Evolutionary conservation across 2,113 vertebrate species (phyloP).

Genomic region (Aleadryas rufinucha): DNA sequence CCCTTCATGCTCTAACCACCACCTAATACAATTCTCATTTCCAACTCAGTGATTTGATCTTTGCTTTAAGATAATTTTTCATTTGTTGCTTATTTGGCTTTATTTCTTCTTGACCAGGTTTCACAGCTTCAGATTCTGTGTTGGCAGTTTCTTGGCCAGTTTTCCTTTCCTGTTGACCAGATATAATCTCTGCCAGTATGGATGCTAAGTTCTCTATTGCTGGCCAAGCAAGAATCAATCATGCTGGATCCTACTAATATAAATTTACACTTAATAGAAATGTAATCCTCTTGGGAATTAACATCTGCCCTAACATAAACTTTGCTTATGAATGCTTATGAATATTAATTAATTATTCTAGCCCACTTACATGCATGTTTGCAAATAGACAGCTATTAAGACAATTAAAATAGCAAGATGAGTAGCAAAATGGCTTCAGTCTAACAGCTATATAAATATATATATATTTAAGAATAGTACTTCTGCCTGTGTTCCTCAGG

Average conservation of each 20-base stretch:
- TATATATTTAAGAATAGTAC: background rate
- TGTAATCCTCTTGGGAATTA: background rate
- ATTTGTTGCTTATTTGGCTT: constrained; percentile 64
- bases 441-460: background rate
- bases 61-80: constrained; percentile 56
- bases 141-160: constrained; percentile 62
- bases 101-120: constrained; percentile 60
- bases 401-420: background rate
- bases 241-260: background rate
- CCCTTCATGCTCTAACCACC: background rate
- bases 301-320: background rate
- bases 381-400: background rate
- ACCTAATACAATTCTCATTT: background rate
- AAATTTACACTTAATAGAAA: constrained; percentile 4
- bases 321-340: background rate
- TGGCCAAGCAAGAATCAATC: constrained; percentile 51
- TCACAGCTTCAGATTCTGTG: constrained; percentile 53
- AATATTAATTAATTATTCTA: constrained; percentile 4
- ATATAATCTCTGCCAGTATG: constrained; percentile 51
- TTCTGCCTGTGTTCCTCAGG: background rate
- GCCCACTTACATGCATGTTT: background rate
- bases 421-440: constrained; percentile 27
- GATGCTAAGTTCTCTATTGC: background rate
- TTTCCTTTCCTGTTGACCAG: constrained; percentile 61
- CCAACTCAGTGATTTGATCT: constrained; percentile 29